These are phyloP conservation scores for Hozukius guyotensis DNA, from an alignment of 2,797 vertebrate genomes.

Conservation along the genomic window DNA sequence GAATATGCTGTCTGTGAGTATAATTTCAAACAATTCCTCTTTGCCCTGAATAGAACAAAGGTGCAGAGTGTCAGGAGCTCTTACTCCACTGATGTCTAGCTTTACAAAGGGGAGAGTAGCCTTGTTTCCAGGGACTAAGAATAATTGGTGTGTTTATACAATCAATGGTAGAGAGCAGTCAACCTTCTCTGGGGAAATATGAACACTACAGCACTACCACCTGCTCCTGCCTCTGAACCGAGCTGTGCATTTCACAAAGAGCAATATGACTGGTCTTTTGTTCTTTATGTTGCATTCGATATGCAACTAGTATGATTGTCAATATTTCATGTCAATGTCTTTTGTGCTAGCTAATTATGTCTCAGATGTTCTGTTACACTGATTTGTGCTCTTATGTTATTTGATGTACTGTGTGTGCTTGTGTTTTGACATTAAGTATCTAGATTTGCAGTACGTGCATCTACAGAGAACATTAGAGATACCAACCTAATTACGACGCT, in stretches of 20 bases:
- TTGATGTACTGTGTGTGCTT: not conserved
- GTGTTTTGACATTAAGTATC: conserved; percentile 5
- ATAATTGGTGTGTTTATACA: conserved; percentile 77
- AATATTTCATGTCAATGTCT: not conserved
- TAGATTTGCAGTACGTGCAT: not conserved
- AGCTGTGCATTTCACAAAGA: conserved; percentile 24
- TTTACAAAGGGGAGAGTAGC: conserved; percentile 42
- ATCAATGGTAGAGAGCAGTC: conserved; percentile 63
- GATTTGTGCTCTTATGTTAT: not conserved
- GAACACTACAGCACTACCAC: conserved; percentile 48
- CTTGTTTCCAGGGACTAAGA: conserved; percentile 61
- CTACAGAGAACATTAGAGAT: not conserved
- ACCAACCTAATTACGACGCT: not conserved
- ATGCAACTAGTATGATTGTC: not conserved
- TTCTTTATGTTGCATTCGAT: conserved; percentile 8
- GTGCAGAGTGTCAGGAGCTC: conserved; percentile 33
- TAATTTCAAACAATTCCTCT: conserved; percentile 13
- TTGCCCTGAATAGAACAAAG: conserved; percentile 25
- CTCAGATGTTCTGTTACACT: not conserved
- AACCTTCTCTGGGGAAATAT: conserved; percentile 73
- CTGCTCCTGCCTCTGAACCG: conserved; percentile 55
- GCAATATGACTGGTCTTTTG: conserved; percentile 3
- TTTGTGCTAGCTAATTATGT: not conserved
- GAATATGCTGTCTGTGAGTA: conserved; percentile 23
- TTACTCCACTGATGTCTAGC: conserved; percentile 36